A percentile compares a stretch with the other conserved stretches of the same genome.
These are phyloP conservation scores for Alviniconcha marisindica DNA, from an alignment of 1,140 invertebrate species.

Conservation along the genomic window DNA sequence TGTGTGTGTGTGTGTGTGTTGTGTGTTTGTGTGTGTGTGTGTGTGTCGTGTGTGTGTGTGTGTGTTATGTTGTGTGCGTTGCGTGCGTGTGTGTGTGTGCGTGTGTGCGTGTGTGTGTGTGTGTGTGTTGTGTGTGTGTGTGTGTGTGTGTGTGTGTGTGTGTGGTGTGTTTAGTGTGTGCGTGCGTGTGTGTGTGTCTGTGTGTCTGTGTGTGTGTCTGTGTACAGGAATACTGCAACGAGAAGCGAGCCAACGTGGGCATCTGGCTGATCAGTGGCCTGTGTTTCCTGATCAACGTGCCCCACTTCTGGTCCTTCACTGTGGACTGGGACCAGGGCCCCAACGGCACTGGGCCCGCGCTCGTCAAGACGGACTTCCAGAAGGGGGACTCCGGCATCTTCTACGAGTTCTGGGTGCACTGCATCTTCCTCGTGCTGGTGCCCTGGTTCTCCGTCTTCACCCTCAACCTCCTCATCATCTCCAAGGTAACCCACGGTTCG, in stretches of 20 bases:
- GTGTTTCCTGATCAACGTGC: constrained; percentile 58
- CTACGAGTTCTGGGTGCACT: constrained; percentile 71
- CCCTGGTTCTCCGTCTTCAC: constrained; percentile 62
- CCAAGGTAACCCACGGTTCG: constrained; percentile 27
- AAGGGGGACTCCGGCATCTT: constrained; percentile 47
- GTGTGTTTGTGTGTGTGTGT: too few relatives aligned
- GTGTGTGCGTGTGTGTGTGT: too few relatives aligned
- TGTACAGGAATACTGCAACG: constrained; percentile 62
- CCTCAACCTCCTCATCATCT: constrained; percentile 59
- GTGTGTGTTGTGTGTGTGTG: too few relatives aligned
- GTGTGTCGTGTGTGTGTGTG: too few relatives aligned
- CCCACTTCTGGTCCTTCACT: constrained; percentile 60
- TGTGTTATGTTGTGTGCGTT: too few relatives aligned
- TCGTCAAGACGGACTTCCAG: constrained; percentile 55
- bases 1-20: too few relatives aligned
- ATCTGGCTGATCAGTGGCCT: constrained; percentile 56
- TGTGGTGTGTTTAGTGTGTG: too few relatives aligned
- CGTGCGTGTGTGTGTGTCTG: too few relatives aligned
- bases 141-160: too few relatives aligned
- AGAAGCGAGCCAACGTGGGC: constrained; percentile 52
- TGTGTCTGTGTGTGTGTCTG: too few relatives aligned
- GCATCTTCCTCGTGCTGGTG: constrained; percentile 64
- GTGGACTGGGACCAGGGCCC: constrained; percentile 40
- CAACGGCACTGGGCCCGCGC: constrained; percentile 33
- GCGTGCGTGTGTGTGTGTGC: too few relatives aligned